Base-by-base conservation (phyloP, 2,888 invertebrate species). In the Cosmia pyralina region DNA sequence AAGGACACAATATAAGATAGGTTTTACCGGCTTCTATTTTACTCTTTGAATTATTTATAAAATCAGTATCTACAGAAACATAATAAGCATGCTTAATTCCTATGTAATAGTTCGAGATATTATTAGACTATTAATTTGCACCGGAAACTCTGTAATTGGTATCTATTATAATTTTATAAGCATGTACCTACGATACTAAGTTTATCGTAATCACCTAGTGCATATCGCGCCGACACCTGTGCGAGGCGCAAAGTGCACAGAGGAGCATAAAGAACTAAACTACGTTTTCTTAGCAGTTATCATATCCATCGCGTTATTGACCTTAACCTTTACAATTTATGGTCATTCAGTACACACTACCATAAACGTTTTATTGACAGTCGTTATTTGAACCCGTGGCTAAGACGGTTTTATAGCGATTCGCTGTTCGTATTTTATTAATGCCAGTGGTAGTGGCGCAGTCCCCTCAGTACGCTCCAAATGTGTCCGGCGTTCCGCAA, bases 271-370 rank as follows among this genome's bases (percentile, higher is more conserved):
- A 67, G 83, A 77, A 84, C 80, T 81, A 81, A 84, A 72, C 80
- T 77, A 77, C 75, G 77, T 83, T 91, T 92, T 92, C 91, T 90
- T 91, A 88, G 93, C 90, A 91, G 92, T 93, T 94, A 93, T 94
- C 92, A 93, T 94, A 93, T 93, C 89, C 92, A 93, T 93, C 90
- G 94, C 93, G 92, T 91, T 94, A 94, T 94, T 94, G 94, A 94
- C 94, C 94, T 94, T 95, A 95, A 95, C 94, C 94, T 94, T 90
- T 89, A 92, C 91, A 94, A 94, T 94, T 94, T 94, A 95, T 94
- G 93, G 93, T 91, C 93, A 94, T 94, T 93, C 90, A 92, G 93
- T 92, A 91, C 93, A 91, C 86, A 93, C 90, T 91, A 90, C 93
- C 93, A 94, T 95, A 94, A 93, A 93, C 89, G 93, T 94, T 94